Evolutionary conservation across 1,140 invertebrate species (phyloP), one percentile per base, ranked within the genome.

Genomic region (Bombus balteatus): DNA sequence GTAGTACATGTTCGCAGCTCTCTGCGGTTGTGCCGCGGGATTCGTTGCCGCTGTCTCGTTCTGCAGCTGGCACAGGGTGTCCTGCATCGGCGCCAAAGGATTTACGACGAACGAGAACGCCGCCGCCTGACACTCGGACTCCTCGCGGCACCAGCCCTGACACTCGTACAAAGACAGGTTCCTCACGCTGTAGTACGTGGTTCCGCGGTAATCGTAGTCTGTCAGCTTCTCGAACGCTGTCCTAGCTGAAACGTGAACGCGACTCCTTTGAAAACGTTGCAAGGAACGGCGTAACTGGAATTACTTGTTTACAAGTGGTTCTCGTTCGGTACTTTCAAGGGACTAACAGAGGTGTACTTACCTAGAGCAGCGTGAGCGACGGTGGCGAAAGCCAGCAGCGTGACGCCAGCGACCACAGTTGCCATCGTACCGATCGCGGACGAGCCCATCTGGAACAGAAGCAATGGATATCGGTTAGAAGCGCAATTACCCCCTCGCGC

Each of bases 161-260:
- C 98, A 99, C 95, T 99, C 98, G 96, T 98, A 98, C 53, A 99
- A 95, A 13, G 98, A 98, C 43, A 99, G 96, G 95, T 99, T 99
- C 91, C 98, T 97, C 65, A 98, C 98, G 39, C 97, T 99, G 95
- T 98, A 99, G 94, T 99, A 99, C 13, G 98, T 98, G 53, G 97
- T 98, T 41, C 98, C 98, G 71, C 97, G 95, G 94, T 98, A 99
- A 94, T 99, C 98, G 87, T 97, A 97, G 94, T 99, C 98, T 80
- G 98, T 99, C 83, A 99, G 95, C 95, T 99, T 99, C 94, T 99
- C 98, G 93, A 99, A 99, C 3, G 98, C 98, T 91, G 97, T 97
- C 90, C 97, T 96, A 86, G 96, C 97, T 97, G 96, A 66, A 96
- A 95, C n/a, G 88, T 43, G 66, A 39, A 47, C 13, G 41, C 32